Conservation (phyloP, 2,888 invertebrate species). For the Phania funesta region DNA sequence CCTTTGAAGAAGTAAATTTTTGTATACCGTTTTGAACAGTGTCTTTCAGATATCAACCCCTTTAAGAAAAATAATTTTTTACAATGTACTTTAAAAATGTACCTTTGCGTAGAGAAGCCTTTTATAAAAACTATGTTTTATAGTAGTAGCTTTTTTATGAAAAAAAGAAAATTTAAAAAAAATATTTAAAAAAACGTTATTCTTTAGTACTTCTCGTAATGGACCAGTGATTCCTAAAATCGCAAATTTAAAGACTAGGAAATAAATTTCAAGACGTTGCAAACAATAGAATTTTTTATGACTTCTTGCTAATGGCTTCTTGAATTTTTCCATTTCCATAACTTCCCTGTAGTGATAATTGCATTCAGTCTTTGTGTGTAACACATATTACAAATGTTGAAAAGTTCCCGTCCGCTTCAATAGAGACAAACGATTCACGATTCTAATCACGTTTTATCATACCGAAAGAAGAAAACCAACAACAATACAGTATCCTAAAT, state of each 20-base stretch:
- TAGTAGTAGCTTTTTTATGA: too few species aligned
- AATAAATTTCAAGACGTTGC: background rate
- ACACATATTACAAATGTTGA: background rate
- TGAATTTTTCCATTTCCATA: slow-evolving; percentile 10
- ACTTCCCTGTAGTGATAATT: slow-evolving; percentile 31
- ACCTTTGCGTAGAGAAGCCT: too few species aligned
- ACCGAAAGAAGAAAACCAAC: slow-evolving; percentile 36
- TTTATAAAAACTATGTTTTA: too few species aligned
- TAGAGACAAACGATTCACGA: slow-evolving; percentile 35
- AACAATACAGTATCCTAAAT: background rate
- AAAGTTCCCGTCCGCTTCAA: background rate
- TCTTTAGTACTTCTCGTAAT: too few species aligned
- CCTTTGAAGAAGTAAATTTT: background rate
- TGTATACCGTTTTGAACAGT: too few species aligned
- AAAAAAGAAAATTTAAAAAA: background rate
- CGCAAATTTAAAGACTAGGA: background rate
- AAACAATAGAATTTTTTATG: background rate
- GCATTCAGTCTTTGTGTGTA: slow-evolving; percentile 15
- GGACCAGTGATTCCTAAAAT: too few species aligned
- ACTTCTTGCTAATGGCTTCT: slow-evolving; percentile 3
- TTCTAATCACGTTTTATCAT: slow-evolving; percentile 51
- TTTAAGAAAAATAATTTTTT: too few species aligned
- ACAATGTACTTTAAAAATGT: too few species aligned
- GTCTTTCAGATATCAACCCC: too few species aligned
- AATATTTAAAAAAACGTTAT: background rate